Evolutionary conservation across 2,888 invertebrate species (phyloP), one percentile per base, ranked within the genome.

Genomic region (Hydroisotoma schaefferi): DNA sequence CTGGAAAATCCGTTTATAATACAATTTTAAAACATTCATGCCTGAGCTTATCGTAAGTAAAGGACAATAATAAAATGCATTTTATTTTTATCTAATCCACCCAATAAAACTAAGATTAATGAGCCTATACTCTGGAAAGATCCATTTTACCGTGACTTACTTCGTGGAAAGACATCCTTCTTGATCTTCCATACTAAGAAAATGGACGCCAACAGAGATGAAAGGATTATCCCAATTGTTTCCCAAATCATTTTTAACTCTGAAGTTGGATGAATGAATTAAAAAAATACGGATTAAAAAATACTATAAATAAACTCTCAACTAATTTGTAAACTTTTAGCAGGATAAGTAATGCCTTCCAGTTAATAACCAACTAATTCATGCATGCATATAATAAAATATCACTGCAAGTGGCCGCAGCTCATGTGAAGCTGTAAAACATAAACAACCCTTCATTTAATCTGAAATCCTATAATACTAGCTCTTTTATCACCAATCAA

Each of bases 141-240:
- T n/a, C n/a, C n/a, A n/a, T n/a, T n/a, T n/a, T n/a, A n/a, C n/a
- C n/a, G n/a, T n/a, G n/a, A 26, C 69, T 69, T 65, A 72, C 71
- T 51, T 37, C 29, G 54, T 23, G 69, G 70, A 52, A 63, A 66
- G 46, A 70, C 55, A 55, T 72, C 72, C 8, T 57, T 57, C 26
- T 69, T 67, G 18, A 64, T 40, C 53, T 59, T 67, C 12, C 10
- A 22, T 10, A 52, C 10, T 6, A 52, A 2, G 22, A 52, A 37
- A 2, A 52, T 22, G 12, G 37, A 33, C 4, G 52, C 37, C 23
- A 29, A 2, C 4, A 52, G 10, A 3, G 37, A 5, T 5, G 18
- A 37, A 2, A 52, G 28, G 2, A 52, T 18, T 4, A 52, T 18
- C 3, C 52, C 20, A 6, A 37, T 4, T 20, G n/a, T 37, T 37